Conservation (phyloP, 2,888 invertebrate genomes). For the Pterostichus niger region DNA sequence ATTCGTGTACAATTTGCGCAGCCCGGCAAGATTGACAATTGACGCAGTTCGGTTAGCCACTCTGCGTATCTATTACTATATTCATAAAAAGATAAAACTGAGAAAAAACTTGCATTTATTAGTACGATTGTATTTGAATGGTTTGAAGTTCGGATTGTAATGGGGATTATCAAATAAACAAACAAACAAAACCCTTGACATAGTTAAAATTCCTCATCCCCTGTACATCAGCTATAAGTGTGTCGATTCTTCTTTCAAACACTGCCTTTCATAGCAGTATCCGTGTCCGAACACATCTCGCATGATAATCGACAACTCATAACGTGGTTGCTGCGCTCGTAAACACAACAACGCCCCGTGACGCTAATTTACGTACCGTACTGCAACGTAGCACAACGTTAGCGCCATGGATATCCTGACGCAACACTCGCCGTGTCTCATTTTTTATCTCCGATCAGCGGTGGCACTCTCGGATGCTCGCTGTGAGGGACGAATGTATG, state of each 20-base stretch:
- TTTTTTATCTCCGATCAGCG: slow-evolving; percentile 47
- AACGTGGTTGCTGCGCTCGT: slow-evolving; percentile 64
- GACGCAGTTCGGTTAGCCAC: too few species aligned
- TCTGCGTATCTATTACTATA: too few species aligned
- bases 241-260: background rate
- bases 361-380: slow-evolving; percentile 57
- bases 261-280: background rate
- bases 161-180: too few species aligned
- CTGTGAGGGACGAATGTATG: slow-evolving; percentile 16
- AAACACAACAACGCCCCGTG: slow-evolving; percentile 61
- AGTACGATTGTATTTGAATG: too few species aligned
- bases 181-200: too few species aligned
- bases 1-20: too few species aligned
- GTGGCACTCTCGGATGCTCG: slow-evolving; percentile 9
- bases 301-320: slow-evolving; percentile 67
- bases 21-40: too few species aligned
- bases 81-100: too few species aligned
- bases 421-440: slow-evolving; percentile 35
- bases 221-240: background rate
- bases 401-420: slow-evolving; percentile 9
- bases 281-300: slow-evolving; percentile 54
- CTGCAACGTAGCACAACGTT: slow-evolving; percentile 26
- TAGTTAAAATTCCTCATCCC: slow-evolving; percentile 1
- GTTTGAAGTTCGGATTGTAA: too few species aligned
- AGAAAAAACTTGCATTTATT: too few species aligned